phyloP scores from a whole-genome alignment of 2,888 invertebrate species.

The Exephanes ischioxanthus region DNA sequence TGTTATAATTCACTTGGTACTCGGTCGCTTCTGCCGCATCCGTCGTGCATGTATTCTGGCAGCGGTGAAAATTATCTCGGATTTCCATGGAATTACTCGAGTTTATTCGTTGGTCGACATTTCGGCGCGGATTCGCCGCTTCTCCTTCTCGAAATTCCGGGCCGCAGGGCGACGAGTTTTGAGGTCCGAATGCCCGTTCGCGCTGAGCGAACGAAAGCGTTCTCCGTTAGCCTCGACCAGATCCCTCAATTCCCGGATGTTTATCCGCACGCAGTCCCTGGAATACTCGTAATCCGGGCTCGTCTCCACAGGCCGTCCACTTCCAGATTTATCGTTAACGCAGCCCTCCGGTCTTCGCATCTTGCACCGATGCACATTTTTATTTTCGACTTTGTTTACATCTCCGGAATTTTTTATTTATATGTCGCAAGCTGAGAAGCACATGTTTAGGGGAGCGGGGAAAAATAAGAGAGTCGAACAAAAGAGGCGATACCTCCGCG shows the following conservation, averaged over 20 bases:
- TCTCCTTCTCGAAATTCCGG: neutral
- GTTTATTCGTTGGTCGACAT: conserved; percentile 6
- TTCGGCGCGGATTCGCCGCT: neutral
- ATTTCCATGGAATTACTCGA: neutral
- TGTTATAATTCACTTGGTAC: neutral
- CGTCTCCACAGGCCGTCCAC: conserved; percentile 30
- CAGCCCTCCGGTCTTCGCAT: neutral
- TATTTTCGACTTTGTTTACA: conserved; percentile 3
- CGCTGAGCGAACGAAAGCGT: conserved; percentile 22
- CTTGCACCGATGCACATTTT: neutral
- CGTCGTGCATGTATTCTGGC: neutral
- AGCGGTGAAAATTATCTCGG: neutral
- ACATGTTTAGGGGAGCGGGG: neutral
- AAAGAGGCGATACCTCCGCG: neutral
- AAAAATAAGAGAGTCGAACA: neutral
- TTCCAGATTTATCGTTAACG: neutral
- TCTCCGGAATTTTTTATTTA: conserved; percentile 13
- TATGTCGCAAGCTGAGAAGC: neutral
- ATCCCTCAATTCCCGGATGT: conserved; percentile 69
- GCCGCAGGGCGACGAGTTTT: conserved; percentile 6
- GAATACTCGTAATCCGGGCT: conserved; percentile 63
- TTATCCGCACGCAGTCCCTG: conserved; percentile 70
- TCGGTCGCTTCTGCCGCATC: neutral
- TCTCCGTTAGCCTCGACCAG: conserved; percentile 43
- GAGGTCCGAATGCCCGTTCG: neutral